A percentile compares a stretch with the other conserved stretches of the same genome.
These are phyloP conservation scores for Schizaphis graminum DNA, from an alignment of 2,888 invertebrate genomes.

Conservation along the genomic window DNA sequence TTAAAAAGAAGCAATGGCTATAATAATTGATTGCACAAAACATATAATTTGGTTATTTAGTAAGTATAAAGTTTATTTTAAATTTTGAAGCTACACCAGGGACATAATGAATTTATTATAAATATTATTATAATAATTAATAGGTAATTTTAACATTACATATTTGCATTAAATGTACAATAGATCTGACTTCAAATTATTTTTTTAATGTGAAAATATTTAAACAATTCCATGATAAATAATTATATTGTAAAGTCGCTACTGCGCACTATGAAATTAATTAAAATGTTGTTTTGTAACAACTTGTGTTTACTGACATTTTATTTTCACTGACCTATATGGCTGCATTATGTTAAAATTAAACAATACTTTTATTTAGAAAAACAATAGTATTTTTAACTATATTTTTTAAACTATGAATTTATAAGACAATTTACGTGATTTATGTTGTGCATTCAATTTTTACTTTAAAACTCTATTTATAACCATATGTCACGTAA, in stretches of 20 bases:
- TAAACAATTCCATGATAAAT: not conserved
- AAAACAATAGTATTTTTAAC: not conserved
- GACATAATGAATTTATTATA: not conserved
- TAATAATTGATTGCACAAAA: not conserved
- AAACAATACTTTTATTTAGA: not conserved
- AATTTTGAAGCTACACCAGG: not conserved
- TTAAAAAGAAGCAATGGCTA: not conserved
- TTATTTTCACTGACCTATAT: not conserved
- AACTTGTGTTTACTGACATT: not conserved
- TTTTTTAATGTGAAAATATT: not conserved
- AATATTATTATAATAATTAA: not conserved
- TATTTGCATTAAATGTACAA: not conserved
- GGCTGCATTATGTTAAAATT: not conserved
- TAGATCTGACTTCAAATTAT: not conserved
- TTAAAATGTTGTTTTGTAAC: not conserved
- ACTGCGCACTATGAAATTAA: not conserved
- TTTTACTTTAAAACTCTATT: conserved; percentile 5
- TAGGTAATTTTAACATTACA: not conserved
- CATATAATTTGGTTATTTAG: not conserved
- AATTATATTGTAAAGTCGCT: not conserved
- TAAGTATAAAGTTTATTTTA: not conserved
- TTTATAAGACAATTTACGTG: not conserved
- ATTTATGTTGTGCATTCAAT: not conserved
- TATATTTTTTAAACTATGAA: not conserved
- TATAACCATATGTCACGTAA: not conserved